Base-by-base conservation (phyloP, 2,113 vertebrate species). In the Lophura nycthemera region DNA sequence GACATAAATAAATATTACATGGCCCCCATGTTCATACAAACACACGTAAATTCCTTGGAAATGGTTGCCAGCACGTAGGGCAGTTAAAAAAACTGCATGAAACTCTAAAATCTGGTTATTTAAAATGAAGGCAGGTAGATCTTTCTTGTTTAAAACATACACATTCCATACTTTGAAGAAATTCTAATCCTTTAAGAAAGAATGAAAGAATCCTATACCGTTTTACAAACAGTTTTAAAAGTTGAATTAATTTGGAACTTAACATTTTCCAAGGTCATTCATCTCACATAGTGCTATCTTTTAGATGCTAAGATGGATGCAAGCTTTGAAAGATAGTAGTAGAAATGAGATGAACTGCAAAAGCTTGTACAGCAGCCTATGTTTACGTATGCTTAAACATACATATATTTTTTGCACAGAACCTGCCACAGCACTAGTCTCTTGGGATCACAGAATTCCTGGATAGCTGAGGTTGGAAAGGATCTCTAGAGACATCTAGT, bases 381-480 rank as follows among this genome's bases (percentile, higher is more conserved):
- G 16, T 16, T 11, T 32, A 43, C 8, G 6, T 22, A 30, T 47
- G 59, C 14, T 74, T 25, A 48, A 1, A 14, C 8, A 36, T 20
- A 18, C 3, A 2, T 17, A 30, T 29, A 2, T 50, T 92, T 71
- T 71, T 72, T 57, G 25, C 15, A 61, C 8, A 71, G 25, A 75
- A 69, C 11, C 45, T 74, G 8, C 8, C 30, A 4, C 8, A 43
- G 9, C 2, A 0, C 5, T 61, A 19, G 20, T n/a, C 1, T 75
- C 32, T 75, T 2, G 2, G 36, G 25, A 40, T 64, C 36, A 40
- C 36, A 64, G 25, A 40, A 64, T 64, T 25, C 4, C 25, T 29
- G 25, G 36, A 27, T 64, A 27, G 36, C 6, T 64, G 61, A 64
- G 61, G 36, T 12, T 64, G 61, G 16, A 27, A 64, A 17, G 25